phyloP scores from a whole-genome alignment of 2,888 invertebrate genomes.

The Phortica magna region DNA sequence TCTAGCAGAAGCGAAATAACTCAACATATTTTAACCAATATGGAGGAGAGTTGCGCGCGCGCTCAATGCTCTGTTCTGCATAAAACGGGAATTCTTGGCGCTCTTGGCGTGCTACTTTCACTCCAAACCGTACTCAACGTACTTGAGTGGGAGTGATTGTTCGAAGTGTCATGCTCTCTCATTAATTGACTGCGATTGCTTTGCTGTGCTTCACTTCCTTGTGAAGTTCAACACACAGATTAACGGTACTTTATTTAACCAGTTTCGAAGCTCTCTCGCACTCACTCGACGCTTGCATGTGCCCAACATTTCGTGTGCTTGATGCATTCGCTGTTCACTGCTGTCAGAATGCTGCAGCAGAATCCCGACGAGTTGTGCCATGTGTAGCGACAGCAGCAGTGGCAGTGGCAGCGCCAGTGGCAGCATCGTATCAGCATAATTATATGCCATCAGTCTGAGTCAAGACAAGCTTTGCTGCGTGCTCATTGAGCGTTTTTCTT shows the following conservation, averaged over 20 bases:
- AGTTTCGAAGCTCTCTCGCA: not conserved
- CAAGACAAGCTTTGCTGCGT: not conserved
- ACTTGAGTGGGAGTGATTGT: not conserved
- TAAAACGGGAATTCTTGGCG: too few species aligned
- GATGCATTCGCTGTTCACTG: not conserved
- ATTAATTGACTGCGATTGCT: too few species aligned
- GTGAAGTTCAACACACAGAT: too few species aligned
- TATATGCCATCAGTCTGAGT: not conserved
- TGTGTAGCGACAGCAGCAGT: not conserved
- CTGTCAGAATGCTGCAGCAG: not conserved
- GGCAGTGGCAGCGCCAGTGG: too few species aligned
- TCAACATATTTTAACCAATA: constrained; percentile 18
- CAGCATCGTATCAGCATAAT: constrained; percentile 3
- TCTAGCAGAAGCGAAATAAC: not conserved
- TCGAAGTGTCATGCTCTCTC: not conserved
- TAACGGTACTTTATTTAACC: too few species aligned
- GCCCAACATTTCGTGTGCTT: not conserved
- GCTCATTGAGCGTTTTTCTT: constrained; percentile 14
- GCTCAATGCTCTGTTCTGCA: not conserved
- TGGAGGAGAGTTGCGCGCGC: not conserved
- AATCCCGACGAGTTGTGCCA: not conserved
- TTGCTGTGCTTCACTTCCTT: too few species aligned
- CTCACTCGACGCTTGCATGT: not conserved
- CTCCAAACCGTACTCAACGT: not conserved
- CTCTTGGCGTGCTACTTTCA: not conserved